Percentiles rank a stretch among this genome's conserved stretches.
Conservation (phyloP, 2,888 invertebrate genomes). For the Bembecia ichneumoniformis region DNA sequence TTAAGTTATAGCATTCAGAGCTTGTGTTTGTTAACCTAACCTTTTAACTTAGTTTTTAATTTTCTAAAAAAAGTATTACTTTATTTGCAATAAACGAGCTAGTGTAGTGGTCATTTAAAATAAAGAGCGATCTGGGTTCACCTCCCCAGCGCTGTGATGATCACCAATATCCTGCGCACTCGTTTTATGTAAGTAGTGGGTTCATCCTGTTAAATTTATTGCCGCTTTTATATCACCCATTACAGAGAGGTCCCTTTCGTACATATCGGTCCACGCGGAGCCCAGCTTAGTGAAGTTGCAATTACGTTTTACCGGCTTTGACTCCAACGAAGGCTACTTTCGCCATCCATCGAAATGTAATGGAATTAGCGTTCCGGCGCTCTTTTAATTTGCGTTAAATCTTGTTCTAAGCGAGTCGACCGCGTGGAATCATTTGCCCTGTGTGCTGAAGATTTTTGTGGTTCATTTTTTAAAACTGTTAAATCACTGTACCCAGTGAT, state of each 20-base stretch:
- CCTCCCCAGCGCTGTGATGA: slow-evolving; percentile 49
- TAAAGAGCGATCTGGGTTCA: slow-evolving; percentile 32
- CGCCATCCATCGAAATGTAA: slow-evolving; percentile 71
- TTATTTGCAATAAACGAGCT: slow-evolving; percentile 21
- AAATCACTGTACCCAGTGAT: no score
- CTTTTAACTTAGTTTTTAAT: no score
- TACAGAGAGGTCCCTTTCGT: slow-evolving; percentile 66
- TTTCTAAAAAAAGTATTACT: no score
- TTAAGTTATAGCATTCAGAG: no score
- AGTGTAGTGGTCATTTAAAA: slow-evolving; percentile 32
- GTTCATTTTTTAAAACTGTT: no score
- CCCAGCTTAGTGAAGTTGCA: slow-evolving; percentile 70
- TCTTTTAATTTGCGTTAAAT: slow-evolving; percentile 66
- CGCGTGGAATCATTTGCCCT: slow-evolving; percentile 13
- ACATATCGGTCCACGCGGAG: slow-evolving; percentile 64
- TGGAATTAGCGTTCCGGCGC: slow-evolving; percentile 67
- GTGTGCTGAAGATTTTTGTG: no score
- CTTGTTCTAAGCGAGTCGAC: slow-evolving; percentile 55
- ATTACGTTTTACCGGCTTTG: slow-evolving; percentile 71
- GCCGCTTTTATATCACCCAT: slow-evolving; percentile 71
- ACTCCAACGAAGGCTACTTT: slow-evolving; percentile 64
- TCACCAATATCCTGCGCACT: slow-evolving; percentile 51
- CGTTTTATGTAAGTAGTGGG: slow-evolving; percentile 68
- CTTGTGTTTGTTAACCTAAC: no score
- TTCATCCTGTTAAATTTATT: slow-evolving; percentile 73